Base-by-base conservation (phyloP, 2,113 vertebrate species). In the Speoplatyrhinus poulsoni region DNA sequence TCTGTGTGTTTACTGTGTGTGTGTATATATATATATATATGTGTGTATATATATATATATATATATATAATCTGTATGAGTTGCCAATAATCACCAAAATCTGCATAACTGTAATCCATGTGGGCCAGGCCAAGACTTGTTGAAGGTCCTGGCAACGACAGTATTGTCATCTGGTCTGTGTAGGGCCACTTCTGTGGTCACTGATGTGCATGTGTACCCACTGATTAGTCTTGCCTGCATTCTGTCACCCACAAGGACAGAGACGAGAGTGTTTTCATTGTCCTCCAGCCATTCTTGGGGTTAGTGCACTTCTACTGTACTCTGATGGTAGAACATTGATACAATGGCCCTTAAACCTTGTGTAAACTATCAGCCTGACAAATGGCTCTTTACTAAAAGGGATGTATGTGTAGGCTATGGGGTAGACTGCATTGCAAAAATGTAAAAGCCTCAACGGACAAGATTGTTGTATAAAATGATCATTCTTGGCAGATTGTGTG, bases 321-420 rank as follows among this genome's bases (percentile, higher is more conserved):
- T 41, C 36, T 41, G 36, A 41, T 41, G 4, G 36, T 41, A 1
- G 36, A 41, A 5, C 7, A 41, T 41, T 41, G 26, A 26, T 3
- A 26, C 26, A 26, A 26, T 26, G 26, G 26, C 36, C 36, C 7
- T 8, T 8, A 41, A 41, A 41, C 5, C 36, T 6, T 41, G 4
- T 41, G 5, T 41, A 8, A 8, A 41, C 15, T 32, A 54, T 71
- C 47, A 63, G 47, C 54, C 26, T 33, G 53, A 49, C n/a, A 56
- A 64, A 79, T 64, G 52, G 48, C 54, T 79, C 54, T 59, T 60
- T 60, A 77, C 64, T 74, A 50, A 70, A 60, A 67, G 59, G 70
- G 26, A 26, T 70, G 63, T 73, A 49, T 57, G 69, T 36, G 26
- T 2, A 26, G 26, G 36, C 36, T 41, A 41, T 7, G 36, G 36